A percentile compares a stretch with the other conserved stretches of the same genome.
Conservation (phyloP, 1,140 invertebrate genomes). For the Thereuonema tuberculata region DNA sequence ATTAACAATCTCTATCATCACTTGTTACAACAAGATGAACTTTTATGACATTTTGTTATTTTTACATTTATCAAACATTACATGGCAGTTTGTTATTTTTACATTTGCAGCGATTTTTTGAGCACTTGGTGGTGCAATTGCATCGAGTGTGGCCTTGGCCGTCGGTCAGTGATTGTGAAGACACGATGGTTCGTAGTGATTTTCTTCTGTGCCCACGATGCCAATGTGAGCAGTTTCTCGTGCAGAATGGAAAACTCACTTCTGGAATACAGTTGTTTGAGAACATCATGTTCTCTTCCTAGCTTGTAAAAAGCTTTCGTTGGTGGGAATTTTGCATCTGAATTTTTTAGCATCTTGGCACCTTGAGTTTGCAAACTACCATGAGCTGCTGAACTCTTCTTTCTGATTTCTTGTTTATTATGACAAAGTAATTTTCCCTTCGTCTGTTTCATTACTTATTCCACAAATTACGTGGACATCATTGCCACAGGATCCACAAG, state of each 20-base stretch:
- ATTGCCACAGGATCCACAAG: slow-evolving; percentile 1
- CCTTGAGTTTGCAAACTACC: slow-evolving; percentile 10
- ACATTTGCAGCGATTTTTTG: not conserved
- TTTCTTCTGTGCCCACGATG: not conserved
- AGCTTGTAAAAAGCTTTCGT: not conserved
- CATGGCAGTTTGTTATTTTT: not conserved
- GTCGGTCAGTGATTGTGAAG: slow-evolving; percentile 3
- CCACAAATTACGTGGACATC: slow-evolving; percentile 1
- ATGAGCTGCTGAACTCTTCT: slow-evolving; percentile 12
- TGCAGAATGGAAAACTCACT: not conserved
- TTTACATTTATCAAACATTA: no score
- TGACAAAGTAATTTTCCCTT: slow-evolving; percentile 13
- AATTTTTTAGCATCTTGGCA: slow-evolving; percentile 13
- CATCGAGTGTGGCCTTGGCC: slow-evolving; percentile 2
- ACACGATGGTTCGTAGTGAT: not conserved
- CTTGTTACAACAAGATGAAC: slow-evolving; percentile 2
- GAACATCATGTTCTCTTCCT: not conserved
- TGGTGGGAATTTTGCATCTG: slow-evolving; percentile 12
- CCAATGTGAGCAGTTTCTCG: not conserved
- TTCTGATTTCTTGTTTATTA: slow-evolving; percentile 12
- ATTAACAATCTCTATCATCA: not conserved
- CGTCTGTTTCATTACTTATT: slow-evolving; percentile 5
- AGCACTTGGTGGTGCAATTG: not conserved
- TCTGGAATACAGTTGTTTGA: not conserved
- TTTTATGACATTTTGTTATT: not conserved